These are phyloP conservation scores for Prenolepis imparis DNA, from an alignment of 2,888 invertebrate genomes.

Conservation along the genomic window DNA sequence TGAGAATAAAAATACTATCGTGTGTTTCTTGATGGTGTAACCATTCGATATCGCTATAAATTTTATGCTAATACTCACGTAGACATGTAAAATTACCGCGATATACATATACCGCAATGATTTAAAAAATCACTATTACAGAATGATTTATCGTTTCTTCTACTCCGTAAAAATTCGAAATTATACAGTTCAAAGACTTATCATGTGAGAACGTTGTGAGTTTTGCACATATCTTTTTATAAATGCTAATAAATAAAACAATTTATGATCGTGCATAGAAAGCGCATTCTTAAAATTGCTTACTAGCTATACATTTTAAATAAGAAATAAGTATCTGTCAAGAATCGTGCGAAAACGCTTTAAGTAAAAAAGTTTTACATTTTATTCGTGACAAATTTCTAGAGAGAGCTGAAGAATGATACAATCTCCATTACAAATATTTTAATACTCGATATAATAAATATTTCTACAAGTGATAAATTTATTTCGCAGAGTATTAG, in stretches of 20 bases:
- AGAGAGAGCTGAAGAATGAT: too few species aligned
- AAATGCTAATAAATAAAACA: conserved; percentile 23
- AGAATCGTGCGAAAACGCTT: not conserved
- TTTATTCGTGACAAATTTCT: too few species aligned
- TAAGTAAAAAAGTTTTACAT: not conserved
- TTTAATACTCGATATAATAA: not conserved
- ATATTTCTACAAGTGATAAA: not conserved
- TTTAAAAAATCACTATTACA: not conserved
- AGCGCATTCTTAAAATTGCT: not conserved
- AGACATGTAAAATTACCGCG: not conserved
- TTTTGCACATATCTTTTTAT: not conserved
- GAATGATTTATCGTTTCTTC: not conserved
- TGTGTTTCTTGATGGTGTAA: too few species aligned
- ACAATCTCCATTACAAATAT: not conserved
- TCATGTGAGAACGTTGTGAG: conserved; percentile 7
- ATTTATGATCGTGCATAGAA: not conserved
- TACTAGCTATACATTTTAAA: not conserved
- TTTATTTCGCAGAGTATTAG: not conserved
- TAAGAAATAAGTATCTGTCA: not conserved
- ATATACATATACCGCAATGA: not conserved
- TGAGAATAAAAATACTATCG: too few species aligned
- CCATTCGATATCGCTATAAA: not conserved
- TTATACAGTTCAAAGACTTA: not conserved
- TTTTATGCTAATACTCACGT: not conserved
- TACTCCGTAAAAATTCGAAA: not conserved